These are phyloP conservation scores for Alfaro cultratus DNA, from an alignment of 2,797 vertebrate genomes.

Conservation along the genomic window DNA sequence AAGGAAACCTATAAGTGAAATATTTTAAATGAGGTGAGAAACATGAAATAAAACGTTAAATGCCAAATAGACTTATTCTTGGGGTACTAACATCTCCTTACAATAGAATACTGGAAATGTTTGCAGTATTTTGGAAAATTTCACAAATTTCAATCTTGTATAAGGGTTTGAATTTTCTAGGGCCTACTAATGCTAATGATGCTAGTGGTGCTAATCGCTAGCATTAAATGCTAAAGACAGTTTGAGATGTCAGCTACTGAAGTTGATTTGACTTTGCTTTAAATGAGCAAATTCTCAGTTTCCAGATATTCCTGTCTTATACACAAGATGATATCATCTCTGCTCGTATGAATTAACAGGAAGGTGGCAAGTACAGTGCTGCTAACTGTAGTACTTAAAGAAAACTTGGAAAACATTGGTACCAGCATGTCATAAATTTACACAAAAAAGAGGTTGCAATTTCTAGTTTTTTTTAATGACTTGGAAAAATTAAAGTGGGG, in stretches of 20 bases:
- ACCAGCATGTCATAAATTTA: not conserved
- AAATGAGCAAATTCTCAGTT: not conserved
- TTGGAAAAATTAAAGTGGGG: no score
- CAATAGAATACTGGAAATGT: not conserved
- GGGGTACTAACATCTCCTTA: not conserved
- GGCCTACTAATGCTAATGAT: not conserved
- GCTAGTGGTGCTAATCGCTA: not conserved
- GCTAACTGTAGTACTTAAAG: not conserved
- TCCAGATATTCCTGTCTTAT: not conserved
- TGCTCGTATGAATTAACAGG: not conserved
- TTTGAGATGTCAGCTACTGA: not conserved
- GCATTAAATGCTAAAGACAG: not conserved
- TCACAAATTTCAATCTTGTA: not conserved
- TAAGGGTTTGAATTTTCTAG: not conserved
- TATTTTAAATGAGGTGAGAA: not conserved
- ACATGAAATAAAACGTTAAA: not conserved
- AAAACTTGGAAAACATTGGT: not conserved
- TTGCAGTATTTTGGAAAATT: not conserved
- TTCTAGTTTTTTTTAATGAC: not conserved
- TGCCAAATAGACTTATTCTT: not conserved
- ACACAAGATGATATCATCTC: not conserved
- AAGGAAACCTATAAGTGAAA: not conserved
- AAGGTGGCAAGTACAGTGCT: not conserved
- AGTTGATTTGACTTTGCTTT: not conserved
- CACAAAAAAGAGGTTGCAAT: not conserved